phyloP scores from a whole-genome alignment of 2,888 invertebrate species.

The Lordiphosa andalusiaca region DNA sequence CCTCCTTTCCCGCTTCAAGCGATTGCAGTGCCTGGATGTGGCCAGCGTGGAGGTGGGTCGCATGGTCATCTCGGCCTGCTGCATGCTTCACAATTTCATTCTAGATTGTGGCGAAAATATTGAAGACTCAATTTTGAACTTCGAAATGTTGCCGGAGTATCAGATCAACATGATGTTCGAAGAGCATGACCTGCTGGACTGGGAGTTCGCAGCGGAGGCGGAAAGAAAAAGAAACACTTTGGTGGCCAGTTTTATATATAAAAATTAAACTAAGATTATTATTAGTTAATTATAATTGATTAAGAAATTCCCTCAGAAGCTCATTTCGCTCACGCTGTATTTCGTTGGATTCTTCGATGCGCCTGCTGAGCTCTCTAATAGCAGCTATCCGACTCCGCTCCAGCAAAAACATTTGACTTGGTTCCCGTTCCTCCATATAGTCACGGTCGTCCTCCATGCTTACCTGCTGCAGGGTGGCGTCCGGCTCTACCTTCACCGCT shows the following conservation, averaged over 20 bases:
- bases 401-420: slow-evolving; percentile 35
- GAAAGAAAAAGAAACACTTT: slow-evolving; percentile 41
- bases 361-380: slow-evolving; percentile 45
- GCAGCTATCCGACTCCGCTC: slow-evolving; percentile 50
- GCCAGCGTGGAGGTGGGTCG: slow-evolving; percentile 27
- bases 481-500: too few species aligned
- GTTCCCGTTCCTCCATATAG: too few species aligned
- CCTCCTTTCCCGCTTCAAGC: slow-evolving; percentile 37
- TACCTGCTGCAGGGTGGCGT: too few species aligned
- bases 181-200: slow-evolving; percentile 32
- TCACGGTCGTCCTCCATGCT: too few species aligned
- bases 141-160: slow-evolving; percentile 28
- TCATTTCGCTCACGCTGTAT: slow-evolving; percentile 53
- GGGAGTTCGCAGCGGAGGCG: slow-evolving; percentile 32
- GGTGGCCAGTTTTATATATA: slow-evolving; percentile 28
- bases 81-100: slow-evolving; percentile 52
- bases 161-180: slow-evolving; percentile 20
- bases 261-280: neutral
- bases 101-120: slow-evolving; percentile 37
- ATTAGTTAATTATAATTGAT: slow-evolving; percentile 33
- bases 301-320: slow-evolving; percentile 39
- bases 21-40: slow-evolving; percentile 35
- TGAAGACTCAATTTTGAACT: slow-evolving; percentile 32
- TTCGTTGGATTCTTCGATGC: slow-evolving; percentile 49
- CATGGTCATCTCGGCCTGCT: slow-evolving; percentile 37